These are phyloP conservation scores for Atopsyche davidsoni DNA, from an alignment of 1,140 invertebrate species.

Conservation along the genomic window DNA sequence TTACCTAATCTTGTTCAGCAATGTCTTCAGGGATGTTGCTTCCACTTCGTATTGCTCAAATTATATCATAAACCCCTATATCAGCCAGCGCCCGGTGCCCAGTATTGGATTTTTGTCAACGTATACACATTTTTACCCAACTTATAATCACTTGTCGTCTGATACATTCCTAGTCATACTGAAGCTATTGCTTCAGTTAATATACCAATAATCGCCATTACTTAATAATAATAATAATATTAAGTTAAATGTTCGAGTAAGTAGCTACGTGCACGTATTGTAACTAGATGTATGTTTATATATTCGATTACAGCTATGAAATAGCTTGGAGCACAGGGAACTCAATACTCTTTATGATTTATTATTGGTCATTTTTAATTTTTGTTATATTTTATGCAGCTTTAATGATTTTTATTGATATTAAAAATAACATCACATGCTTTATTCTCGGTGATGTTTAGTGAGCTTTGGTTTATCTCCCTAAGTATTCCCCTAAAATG, in stretches of 20 bases:
- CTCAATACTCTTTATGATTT: too few relatives aligned
- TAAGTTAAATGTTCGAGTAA: slow-evolving; percentile 17
- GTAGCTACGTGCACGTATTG: slow-evolving; percentile 6
- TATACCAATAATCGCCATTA: slow-evolving; percentile 22
- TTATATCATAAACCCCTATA: too few relatives aligned
- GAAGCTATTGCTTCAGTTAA: slow-evolving; percentile 23
- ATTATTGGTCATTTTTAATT: too few relatives aligned
- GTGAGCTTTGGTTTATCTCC: too few relatives aligned
- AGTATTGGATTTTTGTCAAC: slow-evolving; percentile 25
- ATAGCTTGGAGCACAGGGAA: too few relatives aligned
- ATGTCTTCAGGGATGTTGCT: not conserved
- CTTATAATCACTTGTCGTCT: slow-evolving; percentile 21
- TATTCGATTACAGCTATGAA: not conserved
- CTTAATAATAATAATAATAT: slow-evolving; percentile 23
- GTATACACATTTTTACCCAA: slow-evolving; percentile 14
- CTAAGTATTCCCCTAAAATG: too few relatives aligned
- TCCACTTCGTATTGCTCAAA: too few relatives aligned
- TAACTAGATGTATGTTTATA: not conserved
- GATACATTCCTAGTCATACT: slow-evolving; percentile 30
- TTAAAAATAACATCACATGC: too few relatives aligned
- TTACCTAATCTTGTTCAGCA: slow-evolving; percentile 2
- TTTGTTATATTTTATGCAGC: too few relatives aligned
- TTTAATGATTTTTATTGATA: too few relatives aligned
- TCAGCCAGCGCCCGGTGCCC: slow-evolving; percentile 24
- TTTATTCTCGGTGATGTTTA: too few relatives aligned